Base-by-base conservation (phyloP, 2,797 vertebrate species). In the Iguana delicatissima region DNA sequence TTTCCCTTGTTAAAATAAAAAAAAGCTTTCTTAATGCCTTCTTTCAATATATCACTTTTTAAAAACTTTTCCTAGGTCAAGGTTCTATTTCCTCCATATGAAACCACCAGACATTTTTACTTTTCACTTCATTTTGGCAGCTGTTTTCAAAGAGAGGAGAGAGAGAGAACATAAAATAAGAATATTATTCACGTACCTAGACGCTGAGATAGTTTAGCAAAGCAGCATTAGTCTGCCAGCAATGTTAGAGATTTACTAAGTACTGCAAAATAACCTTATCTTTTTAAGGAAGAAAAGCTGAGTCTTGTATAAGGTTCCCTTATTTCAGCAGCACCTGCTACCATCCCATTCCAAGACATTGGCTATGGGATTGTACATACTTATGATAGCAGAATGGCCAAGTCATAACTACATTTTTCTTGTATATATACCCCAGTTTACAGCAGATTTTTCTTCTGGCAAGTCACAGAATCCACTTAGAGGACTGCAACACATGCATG, bases 21-120 rank as follows among this genome's bases (percentile, higher is more conserved):
- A 62, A 22, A 6, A 4, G 24, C 9, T 2, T 32, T 69, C 29
- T 32, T 69, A 29, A 69, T 69, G 29, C 59, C 57, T 22, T 26
- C 22, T 38, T 83, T 62, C 62, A 5, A 64, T 62, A 12, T 35
- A 82, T 13, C 2, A 20, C 2, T 0, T 13, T 59, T 83, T 22
- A 35, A 24, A 20, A 32, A 26, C 13, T 42, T 76, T 20, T 80
- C 32, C 6, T 87, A 81, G 16, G 2, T 83, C 73, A 94, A 81
- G 91, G 86, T 18, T 73, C 52, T 59, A 0, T 76, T 94, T 87
- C 29, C 89, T 77, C 55, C 38, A 93, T 9, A 24, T n/a, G 2
- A 80, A 0, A 32, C 76, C 2, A 18, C 64, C 7, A 91, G 42
- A 16, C 59, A 88, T 76, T 85, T 6, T 85, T 38, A n/a, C 50